phyloP scores from a whole-genome alignment of 1,140 invertebrate genomes.

The Drosophila auraria region DNA sequence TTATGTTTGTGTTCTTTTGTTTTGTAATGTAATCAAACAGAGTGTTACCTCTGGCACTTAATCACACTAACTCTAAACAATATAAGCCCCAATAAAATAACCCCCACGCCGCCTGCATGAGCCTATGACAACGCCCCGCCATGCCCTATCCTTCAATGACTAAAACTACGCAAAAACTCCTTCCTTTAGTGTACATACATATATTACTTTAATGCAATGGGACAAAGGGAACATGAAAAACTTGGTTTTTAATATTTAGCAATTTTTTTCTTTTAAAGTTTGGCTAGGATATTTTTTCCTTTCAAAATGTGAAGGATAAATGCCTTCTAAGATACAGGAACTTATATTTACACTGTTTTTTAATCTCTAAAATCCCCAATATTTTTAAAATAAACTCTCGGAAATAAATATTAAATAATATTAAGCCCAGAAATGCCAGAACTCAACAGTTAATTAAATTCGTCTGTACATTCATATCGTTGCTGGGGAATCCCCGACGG shows the following conservation, averaged over 20 bases:
- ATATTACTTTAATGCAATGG: not conserved
- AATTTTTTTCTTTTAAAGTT: too few relatives aligned
- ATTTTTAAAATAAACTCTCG: not conserved
- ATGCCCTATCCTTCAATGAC: constrained; percentile 5
- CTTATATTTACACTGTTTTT: too few relatives aligned
- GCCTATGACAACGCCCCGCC: constrained; percentile 24
- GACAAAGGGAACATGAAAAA: too few relatives aligned
- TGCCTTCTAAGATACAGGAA: too few relatives aligned
- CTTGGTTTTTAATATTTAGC: too few relatives aligned
- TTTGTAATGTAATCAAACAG: constrained; percentile 33
- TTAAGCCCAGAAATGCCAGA: not conserved
- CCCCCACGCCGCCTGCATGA: constrained; percentile 36
- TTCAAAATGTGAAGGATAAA: too few relatives aligned
- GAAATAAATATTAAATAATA: constrained; percentile 4
- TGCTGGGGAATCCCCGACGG: not conserved
- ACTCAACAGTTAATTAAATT: constrained; percentile 64
- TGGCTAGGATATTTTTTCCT: too few relatives aligned
- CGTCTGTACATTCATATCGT: constrained; percentile 35
- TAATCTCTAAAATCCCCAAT: not conserved
- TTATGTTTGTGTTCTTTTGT: constrained; percentile 34
- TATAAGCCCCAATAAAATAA: constrained; percentile 13
- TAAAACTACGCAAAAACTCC: constrained; percentile 46
- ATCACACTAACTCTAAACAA: constrained; percentile 15
- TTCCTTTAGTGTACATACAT: not conserved
- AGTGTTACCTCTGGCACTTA: constrained; percentile 30